Base-by-base conservation (phyloP, 2,113 vertebrate genomes). In the Rhegmatorhina hoffmannsi region DNA sequence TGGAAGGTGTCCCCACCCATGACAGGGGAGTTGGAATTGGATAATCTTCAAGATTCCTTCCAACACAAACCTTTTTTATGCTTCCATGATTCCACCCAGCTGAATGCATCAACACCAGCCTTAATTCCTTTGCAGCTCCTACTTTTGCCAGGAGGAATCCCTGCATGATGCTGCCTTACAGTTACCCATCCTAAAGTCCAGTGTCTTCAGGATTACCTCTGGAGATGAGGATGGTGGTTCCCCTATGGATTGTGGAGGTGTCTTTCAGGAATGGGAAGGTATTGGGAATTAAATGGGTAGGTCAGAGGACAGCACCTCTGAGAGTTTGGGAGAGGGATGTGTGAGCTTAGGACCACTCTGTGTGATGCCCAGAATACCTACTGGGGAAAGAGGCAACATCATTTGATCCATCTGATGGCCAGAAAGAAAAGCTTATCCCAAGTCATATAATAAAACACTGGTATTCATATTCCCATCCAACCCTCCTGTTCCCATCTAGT, bases 131-230 rank as follows among this genome's bases (percentile, higher is more conserved):
- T 50, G 21, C 55, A 63, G 34, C 17, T 63, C 31, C 40, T 29
- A 23, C 14, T 75, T 80, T 80, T 52, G 6, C 17, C 25, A 28
- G 28, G 36, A 81, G 26, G 16, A 72, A 66, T 53, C 31, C 31
- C 23, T 44, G 1, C 1, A 7, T 0, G 1, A 46, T 11, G 8
- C 23, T 52, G 8, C 9, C 46, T 58, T 46, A 26, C 24, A 38
- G 18, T 34, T 68, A 50, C 13, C 10, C 6, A 29, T 11, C 44
- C 8, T 20, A 44, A 28, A 7, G 20, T 28, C 9, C 50, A 64
- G 28, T 9, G 66, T 26, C 43, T 73, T 77, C 17, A 47, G 21
- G 17, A 17, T 29, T 38, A 10, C 23, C 4, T 5, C 21, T n/a
- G 55, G 13, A 68, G 49, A 38, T 2, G 3, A 8, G 13, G 17